Evolutionary conservation across 2,888 invertebrate species (phyloP), one percentile per base, ranked within the genome.

Genomic region (Leuctra nigra): DNA sequence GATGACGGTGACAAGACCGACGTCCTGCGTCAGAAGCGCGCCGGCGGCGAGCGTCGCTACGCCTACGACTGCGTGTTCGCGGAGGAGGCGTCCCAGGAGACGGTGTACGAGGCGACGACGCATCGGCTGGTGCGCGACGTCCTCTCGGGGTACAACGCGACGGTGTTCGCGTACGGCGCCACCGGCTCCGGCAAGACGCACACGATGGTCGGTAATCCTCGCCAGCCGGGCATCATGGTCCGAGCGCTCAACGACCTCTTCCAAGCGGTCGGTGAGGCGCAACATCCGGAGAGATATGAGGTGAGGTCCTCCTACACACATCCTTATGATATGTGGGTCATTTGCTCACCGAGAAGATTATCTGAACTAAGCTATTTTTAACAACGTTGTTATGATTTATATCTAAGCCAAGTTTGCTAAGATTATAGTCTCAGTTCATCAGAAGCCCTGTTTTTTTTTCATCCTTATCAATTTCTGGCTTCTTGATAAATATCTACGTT

Each of bases 101-200:
- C 87, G 53, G 92, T 97, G 0, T 97, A 96, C 72, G 83, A 85
- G 59, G 81, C 83, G 4, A 93, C 95, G 1, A 90, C 94, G 22
- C 87, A 87, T 53, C 82, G 86, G 16, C 76, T 97, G 16, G 91
- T 97, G 13, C 50, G 33, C 6, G 91, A 90, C 66, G 90, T 97
- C 1, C 76, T 96, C 24, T 71, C 77, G 58, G 97, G 97, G 0
- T 92, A 88, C 69, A 95, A 95, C 66, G 96, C 91, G 0, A 95
- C 96, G 0, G 94, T 97, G 23, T 97, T 97, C 73, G 96, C 97
- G 1, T 97, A 94, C 69, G 93, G 93, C 4, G 88, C 93, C 3
- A 94, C 93, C 35, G 92, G 92, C 1, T 87, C 91, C 2, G 94
- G 94, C 25, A 94, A 94, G 73, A 94, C 94, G 0, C 84, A 91